phyloP scores from a whole-genome alignment of 1,140 invertebrate species.

The Idris sp. region DNA sequence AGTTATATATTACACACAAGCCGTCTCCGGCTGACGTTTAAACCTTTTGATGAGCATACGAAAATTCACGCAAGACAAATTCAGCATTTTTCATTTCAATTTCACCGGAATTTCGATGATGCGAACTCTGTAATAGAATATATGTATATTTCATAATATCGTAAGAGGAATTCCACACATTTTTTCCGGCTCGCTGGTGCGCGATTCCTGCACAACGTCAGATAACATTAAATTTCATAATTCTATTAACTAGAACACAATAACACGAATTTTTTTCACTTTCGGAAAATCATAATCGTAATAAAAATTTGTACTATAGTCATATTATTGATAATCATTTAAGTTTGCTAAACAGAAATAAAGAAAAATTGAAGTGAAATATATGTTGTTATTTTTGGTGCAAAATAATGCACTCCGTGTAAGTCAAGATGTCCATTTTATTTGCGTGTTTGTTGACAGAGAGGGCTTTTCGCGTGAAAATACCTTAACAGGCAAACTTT shows the following conservation, averaged over 20 bases:
- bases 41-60: constrained; percentile 34
- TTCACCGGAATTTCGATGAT: constrained; percentile 42
- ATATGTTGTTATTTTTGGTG: too few relatives aligned
- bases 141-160: constrained; percentile 32
- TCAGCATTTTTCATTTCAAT: constrained; percentile 45
- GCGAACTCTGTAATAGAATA: constrained; percentile 32
- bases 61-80: constrained; percentile 52
- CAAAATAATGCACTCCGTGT: too few relatives aligned
- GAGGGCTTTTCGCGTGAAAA: constrained; percentile 17
- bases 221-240: constrained; percentile 36
- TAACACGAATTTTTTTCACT: too few relatives aligned
- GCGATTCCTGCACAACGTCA: constrained; percentile 27
- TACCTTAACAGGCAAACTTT: constrained; percentile 31
- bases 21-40: constrained; percentile 11
- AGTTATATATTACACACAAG: constrained; percentile 36
- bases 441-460: background rate
- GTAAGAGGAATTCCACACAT: constrained; percentile 34
- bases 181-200: constrained; percentile 36
- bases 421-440: constrained; percentile 7
- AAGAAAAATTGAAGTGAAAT: too few relatives aligned
- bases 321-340: too few relatives aligned
- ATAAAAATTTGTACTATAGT: too few relatives aligned
- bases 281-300: too few relatives aligned
- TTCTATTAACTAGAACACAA: constrained; percentile 38
- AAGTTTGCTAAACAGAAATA: too few relatives aligned